Base-by-base conservation (phyloP, 2,113 vertebrate genomes). In the Chroicocephalus ridibundus region DNA sequence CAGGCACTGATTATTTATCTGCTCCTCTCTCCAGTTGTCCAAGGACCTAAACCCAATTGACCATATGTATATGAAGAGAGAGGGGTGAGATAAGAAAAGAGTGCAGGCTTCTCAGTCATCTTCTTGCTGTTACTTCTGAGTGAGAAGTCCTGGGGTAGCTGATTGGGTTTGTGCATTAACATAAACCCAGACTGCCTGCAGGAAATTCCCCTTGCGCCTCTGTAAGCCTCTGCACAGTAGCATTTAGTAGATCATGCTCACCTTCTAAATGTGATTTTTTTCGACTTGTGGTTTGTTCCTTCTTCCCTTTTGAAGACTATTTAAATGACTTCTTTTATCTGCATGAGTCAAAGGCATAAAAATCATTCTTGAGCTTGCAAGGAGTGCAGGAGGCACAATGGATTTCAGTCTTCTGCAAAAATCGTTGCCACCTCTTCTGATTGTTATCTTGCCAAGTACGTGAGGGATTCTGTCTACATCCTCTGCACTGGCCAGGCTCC, bases 361-460 rank as follows among this genome's bases (percentile, higher is more conserved):
- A 80, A 49, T 69, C 1, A 13, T 82, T 79, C 54, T 75, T 82
- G 42, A 80, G 26, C 60, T 92, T 1, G 4, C 54, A 66, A 72
- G 27, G 55, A 93, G 75, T 51, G 25, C 49, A 62, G 46, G 42
- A 79, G 46, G 55, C 44, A 74, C 85, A 95, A 62, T 40, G n/a
- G n/a, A 47, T 86, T 95, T 93, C 22, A 62, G 20, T n/a, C 84
- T 88, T 90, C 85, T 92, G 76, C 32, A 32, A 57, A 55, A 84
- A 78, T 54, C 20, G 3, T 79, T 62, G 51, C 66, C 54, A 40
- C 49, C 60, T 91, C 57, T 84, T 55, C 38, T 84, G 72, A 51
- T 75, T 91, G 66, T 92, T 78, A 71, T n/a, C 34, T 93, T 82
- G 26, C 52, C 1, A 3, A 27, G 14, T 40, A 12, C 0, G 0